Conservation (phyloP, 92 coral and sea anemone species). For the Galaxea fascicularis region DNA sequence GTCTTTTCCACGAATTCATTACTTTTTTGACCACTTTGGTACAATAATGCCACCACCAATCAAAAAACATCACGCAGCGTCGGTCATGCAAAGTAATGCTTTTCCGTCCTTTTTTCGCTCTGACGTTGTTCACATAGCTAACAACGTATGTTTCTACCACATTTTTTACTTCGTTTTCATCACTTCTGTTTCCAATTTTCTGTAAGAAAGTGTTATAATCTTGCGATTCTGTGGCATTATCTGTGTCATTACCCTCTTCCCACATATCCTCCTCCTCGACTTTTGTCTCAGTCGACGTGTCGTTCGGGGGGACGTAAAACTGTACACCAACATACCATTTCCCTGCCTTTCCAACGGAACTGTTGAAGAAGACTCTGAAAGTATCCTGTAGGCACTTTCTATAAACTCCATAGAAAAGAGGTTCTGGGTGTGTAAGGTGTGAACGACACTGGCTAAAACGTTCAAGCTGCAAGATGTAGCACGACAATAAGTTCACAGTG, state of each 20-base stretch:
- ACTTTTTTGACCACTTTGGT: not conserved
- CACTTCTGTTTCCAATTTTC: not conserved
- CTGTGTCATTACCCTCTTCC: not conserved
- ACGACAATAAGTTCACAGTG: slow-evolving; percentile 29
- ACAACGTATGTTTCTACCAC: not conserved
- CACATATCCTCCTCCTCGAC: not conserved
- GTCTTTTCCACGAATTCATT: not conserved
- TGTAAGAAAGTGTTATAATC: not conserved
- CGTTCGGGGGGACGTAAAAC: slow-evolving; percentile 26
- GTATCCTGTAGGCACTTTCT: slow-evolving; percentile 69
- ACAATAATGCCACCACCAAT: not conserved
- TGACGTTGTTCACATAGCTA: not conserved
- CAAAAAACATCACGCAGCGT: not conserved
- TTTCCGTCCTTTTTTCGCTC: no score
- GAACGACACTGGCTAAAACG: slow-evolving; percentile 16
- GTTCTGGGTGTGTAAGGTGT: slow-evolving; percentile 17
- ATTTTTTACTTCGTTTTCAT: not conserved
- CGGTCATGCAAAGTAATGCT: no score
- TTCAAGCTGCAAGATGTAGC: slow-evolving; percentile 21
- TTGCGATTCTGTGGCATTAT: not conserved
- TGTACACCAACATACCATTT: slow-evolving; percentile 37
- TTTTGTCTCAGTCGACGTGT: not conserved
- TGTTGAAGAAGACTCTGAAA: slow-evolving; percentile 46
- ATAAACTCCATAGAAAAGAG: slow-evolving; percentile 65
- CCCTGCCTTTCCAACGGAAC: slow-evolving; percentile 7